Base-by-base conservation (phyloP, 2,888 invertebrate species). In the Synanthedon andrenaeformis region DNA sequence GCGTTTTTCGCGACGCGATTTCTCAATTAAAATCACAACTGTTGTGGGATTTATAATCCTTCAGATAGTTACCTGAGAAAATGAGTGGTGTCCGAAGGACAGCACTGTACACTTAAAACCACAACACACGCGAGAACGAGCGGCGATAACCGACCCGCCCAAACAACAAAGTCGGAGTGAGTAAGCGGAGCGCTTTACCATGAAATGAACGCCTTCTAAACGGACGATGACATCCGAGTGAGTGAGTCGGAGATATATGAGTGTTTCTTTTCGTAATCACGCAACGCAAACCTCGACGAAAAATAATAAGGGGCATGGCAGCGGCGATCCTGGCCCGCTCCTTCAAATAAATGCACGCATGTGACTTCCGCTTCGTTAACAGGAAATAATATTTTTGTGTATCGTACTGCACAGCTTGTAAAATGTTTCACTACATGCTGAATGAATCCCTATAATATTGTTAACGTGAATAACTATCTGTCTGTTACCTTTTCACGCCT, bases 71-170 rank as follows among this genome's bases (percentile, higher is more conserved):
- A 86, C 86, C 86, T 85, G 83, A 62, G 67, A 64, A 61, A 58
- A 69, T 58, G 57, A 66, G 70, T 69, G 63, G 57, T 74, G 66
- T 67, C 74, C 69, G 70, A 71, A 66, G 73, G 69, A 74, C 77
- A 69, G 72, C 76, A 72, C 77, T 79, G 78, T 73, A 75, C 81
- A 82, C 83, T 72, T 59, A 59, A 63, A 69, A 74, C 58, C 79
- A 83, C 80, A 76, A 79, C 81, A 85, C 86, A 77, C 85, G 67
- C 82, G 78, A 78, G 54, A 74, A 79, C 80, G 80, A 80, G 79
- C 76, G 79, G 80, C 70, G 59, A 69, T 72, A 59, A 80, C 82
- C 85, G 73, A 70, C 80, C 70, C 86, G 85, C 70, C 82, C 74
- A 69, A 72, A 60, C 58, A 63, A 70, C 65, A 72, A 73, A 82